A percentile compares a stretch with the other conserved stretches of the same genome.
These are phyloP conservation scores for Apotomis capreana DNA, from an alignment of 2,888 invertebrate species.

Conservation along the genomic window DNA sequence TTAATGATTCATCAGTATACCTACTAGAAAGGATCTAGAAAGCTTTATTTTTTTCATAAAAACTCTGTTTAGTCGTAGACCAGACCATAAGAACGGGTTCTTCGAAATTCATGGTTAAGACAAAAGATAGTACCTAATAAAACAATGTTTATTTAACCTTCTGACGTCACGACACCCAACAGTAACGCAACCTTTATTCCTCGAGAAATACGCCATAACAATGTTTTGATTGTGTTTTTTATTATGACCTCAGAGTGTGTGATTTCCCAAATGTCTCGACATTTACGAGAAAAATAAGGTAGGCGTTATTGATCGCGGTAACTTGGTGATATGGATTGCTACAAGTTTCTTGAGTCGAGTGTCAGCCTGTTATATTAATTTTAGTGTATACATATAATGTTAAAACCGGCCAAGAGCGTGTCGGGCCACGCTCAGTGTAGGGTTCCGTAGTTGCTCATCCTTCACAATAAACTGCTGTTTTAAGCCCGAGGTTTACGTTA, in stretches of 20 bases:
- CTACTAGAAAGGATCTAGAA: no score
- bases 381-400: no score
- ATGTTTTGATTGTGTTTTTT: conserved; percentile 27
- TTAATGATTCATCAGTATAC: no score
- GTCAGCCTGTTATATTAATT: no score
- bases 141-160: not conserved
- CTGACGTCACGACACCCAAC: not conserved
- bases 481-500: no score
- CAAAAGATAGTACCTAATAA: not conserved
- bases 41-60: no score
- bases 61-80: no score
- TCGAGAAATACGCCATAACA: conserved; percentile 2
- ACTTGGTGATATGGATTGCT: not conserved
- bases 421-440: no score
- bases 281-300: conserved; percentile 15
- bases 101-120: not conserved
- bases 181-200: conserved; percentile 6
- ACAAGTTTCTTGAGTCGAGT: not conserved
- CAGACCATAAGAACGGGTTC: no score
- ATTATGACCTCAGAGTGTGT: conserved; percentile 15
- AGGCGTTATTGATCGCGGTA: conserved; percentile 13
- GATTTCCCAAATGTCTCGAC: conserved; percentile 27
- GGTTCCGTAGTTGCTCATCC: no score
- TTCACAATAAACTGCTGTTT: no score
- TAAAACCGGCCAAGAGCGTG: no score